Conservation (phyloP, 2,888 invertebrate genomes). For the Caenorhabditis sinica region DNA sequence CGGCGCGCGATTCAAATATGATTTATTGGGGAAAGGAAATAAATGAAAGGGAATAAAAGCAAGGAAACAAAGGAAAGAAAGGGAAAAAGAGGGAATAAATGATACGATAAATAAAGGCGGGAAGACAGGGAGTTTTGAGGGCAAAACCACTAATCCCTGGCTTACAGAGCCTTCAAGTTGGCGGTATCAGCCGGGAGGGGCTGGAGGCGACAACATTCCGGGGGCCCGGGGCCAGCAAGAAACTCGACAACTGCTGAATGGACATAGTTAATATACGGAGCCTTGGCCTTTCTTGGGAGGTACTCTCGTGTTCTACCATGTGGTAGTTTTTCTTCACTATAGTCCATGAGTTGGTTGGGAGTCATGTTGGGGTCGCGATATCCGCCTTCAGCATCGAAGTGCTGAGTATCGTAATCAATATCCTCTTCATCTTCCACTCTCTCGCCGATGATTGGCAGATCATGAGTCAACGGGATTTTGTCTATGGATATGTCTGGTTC, state of each 20-base stretch:
- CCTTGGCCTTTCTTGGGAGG: conserved; percentile 10
- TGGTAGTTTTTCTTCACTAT: background rate
- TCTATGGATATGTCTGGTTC: background rate
- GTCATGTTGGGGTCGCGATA: background rate
- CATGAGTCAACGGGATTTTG: background rate
- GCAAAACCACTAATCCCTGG: too few species aligned
- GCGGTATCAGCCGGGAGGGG: too few species aligned
- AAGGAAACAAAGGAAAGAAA: too few species aligned
- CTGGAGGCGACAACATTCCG: too few species aligned
- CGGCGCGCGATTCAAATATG: too few species aligned
- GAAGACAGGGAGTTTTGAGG: too few species aligned
- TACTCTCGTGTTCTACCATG: background rate
- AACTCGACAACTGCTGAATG: background rate
- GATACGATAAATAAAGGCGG: too few species aligned
- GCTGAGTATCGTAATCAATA: background rate
- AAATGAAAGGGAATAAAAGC: too few species aligned
- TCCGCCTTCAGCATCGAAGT: background rate
- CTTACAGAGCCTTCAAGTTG: too few species aligned
- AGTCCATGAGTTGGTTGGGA: background rate
- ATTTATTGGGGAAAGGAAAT: too few species aligned
- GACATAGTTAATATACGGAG: conserved; percentile 11
- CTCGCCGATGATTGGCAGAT: conserved; percentile 9
- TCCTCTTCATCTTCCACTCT: background rate
- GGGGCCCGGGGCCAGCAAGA: too few species aligned
- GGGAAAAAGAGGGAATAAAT: too few species aligned